These are phyloP conservation scores for Megaceryle alcyon DNA, from an alignment of 2,797 vertebrate genomes.

Conservation along the genomic window DNA sequence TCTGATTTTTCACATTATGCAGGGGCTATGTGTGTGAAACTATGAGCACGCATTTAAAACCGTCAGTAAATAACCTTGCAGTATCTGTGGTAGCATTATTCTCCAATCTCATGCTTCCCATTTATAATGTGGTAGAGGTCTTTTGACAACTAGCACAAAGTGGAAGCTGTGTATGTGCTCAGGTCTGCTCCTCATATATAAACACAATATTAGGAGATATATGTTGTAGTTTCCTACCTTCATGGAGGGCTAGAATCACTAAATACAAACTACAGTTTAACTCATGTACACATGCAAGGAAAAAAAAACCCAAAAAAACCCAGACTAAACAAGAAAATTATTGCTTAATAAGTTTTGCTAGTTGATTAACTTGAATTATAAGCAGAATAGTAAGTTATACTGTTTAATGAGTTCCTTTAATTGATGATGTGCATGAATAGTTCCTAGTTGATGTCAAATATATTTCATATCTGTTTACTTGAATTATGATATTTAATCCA, in stretches of 20 bases:
- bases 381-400: not conserved
- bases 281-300: rapidly evolving
- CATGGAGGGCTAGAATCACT: not conserved
- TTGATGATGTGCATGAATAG: not conserved
- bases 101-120: not conserved
- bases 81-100: not conserved
- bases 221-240: not conserved
- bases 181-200: not conserved
- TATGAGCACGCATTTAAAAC: not conserved
- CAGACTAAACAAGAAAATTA: not conserved
- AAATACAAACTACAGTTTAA: not conserved
- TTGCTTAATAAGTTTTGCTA: not conserved
- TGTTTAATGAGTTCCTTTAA: not conserved
- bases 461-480: not conserved
- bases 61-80: not conserved
- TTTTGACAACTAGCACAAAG: not conserved
- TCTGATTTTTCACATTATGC: slow-evolving; percentile 9
- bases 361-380: not conserved
- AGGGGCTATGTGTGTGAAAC: not conserved
- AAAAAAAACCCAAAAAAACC: not conserved
- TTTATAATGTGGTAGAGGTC: not conserved
- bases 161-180: not conserved
- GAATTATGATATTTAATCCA: not conserved
- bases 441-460: not conserved
- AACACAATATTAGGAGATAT: not conserved